Evolutionary conservation across 2,113 vertebrate genomes (phyloP).

Genomic region (Orthochromis indermauri): DNA sequence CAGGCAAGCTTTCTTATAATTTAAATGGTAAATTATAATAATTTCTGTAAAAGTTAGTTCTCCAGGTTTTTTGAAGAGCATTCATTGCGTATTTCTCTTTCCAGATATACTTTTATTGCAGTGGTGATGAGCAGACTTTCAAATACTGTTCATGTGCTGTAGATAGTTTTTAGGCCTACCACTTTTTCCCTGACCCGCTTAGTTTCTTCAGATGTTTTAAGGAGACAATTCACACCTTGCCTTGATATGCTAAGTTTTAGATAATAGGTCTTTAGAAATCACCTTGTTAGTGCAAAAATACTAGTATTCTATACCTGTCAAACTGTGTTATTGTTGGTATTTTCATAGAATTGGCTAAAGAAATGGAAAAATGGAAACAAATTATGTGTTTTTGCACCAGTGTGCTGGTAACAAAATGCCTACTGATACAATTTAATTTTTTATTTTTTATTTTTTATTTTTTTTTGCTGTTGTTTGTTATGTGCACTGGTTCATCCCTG

Average conservation of each 20-base stretch:
- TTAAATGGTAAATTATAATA: neutral
- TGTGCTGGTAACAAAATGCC: neutral
- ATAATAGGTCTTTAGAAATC: neutral
- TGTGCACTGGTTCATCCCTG: neutral
- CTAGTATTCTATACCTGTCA: neutral
- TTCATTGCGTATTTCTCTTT: neutral
- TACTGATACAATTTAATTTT: neutral
- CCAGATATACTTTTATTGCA: neutral
- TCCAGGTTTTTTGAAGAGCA: neutral
- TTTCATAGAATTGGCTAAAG: neutral
- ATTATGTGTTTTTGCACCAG: neutral
- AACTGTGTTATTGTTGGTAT: rapidly evolving
- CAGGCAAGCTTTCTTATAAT: neutral
- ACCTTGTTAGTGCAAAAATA: neutral
- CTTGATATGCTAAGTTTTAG: neutral
- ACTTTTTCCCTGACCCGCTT: neutral
- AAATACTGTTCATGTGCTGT: neutral
- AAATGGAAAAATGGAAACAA: neutral
- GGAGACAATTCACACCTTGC: neutral
- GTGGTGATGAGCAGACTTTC: neutral
- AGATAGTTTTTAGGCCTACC: neutral
- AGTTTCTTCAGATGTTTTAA: neutral
- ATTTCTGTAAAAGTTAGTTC: neutral
- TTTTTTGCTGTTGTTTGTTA: neutral
- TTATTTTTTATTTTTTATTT: rapidly evolving